Evolutionary conservation across 2,797 vertebrate genomes (phyloP).

Genomic region (Semotilus atromaculatus): DNA sequence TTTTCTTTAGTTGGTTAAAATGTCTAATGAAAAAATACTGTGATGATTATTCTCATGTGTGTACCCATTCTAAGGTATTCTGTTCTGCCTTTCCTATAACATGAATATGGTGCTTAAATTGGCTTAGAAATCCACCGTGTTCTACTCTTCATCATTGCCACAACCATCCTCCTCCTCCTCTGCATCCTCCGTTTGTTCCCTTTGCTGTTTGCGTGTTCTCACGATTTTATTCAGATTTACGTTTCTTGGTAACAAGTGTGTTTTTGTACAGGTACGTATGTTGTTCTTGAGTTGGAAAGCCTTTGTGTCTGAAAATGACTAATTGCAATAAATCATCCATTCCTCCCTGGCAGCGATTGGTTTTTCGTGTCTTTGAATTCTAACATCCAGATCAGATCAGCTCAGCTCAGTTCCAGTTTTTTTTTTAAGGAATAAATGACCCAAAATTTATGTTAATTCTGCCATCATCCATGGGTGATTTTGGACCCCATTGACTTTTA

Average conservation of each 20-base stretch:
- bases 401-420: neutral
- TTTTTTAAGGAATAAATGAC: neutral
- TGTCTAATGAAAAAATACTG: slow-evolving; percentile 81
- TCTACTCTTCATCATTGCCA: slow-evolving; percentile 73
- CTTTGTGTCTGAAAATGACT: slow-evolving; percentile 84
- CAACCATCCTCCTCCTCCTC: slow-evolving; percentile 61
- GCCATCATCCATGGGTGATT: neutral
- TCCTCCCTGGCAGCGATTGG: slow-evolving; percentile 65
- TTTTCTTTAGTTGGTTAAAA: slow-evolving; percentile 80
- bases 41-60: slow-evolving; percentile 80
- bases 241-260: slow-evolving; percentile 81
- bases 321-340: slow-evolving; percentile 82
- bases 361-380: neutral
- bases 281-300: slow-evolving; percentile 80
- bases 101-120: slow-evolving; percentile 86
- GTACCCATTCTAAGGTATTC: slow-evolving; percentile 79
- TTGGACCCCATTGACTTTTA: neutral
- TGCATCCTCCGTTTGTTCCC: slow-evolving; percentile 68
- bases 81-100: slow-evolving; percentile 81
- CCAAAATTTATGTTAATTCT: neutral
- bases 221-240: slow-evolving; percentile 83
- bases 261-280: slow-evolving; percentile 82
- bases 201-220: slow-evolving; percentile 81
- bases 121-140: slow-evolving; percentile 78
- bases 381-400: neutral